Evolutionary conservation across 2,888 invertebrate genomes (phyloP), one percentile per base, ranked within the genome.

Genomic region (Scaptomyza reducta): DNA sequence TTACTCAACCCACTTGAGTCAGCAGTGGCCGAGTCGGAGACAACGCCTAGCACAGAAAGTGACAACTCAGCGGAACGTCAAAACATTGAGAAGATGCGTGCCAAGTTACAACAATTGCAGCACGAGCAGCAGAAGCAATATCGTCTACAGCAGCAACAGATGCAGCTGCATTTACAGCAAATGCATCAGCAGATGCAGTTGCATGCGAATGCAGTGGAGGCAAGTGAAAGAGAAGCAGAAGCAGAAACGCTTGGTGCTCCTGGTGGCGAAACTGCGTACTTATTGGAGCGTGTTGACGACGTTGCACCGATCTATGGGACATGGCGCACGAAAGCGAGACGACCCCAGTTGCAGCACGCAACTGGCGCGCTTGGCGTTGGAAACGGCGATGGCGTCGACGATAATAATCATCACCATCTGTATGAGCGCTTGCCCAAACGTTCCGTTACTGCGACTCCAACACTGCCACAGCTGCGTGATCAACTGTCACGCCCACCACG

Each of bases 321-420:
- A 74, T 90, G 90, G 90, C 89, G 86, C 88, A 86, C 89, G 90
- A 90, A 90, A 90, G 90, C 90, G 90, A 90, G 86, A 89, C 90
- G 90, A 87, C 87, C 90, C 62, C 85, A 82, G 56, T 42, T 68
- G 66, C 78, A 74, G 47, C 83, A 87, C 79, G 85, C 87, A 62
- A 82, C 68, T 22, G 59, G 56, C 55, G 60, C 51, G 58, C 55
- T 40, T 40, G 59, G 55, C 25, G 61, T 59, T 14, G 18, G 13
- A 22, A 42, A 33, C 41, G 40, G 18, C 53, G 29, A 41, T 41
- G 22, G 33, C 45, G 13, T 62, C 13, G 71, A 69, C 45, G 81
- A 80, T 62, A 68, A 79, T 60, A 89, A 90, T 79, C 73, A 81
- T 62, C 64, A 80, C 57, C 90, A 90, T 79, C 73, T 87, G 35